Base-by-base conservation (phyloP, 2,888 invertebrate species). In the Tipula unca region DNA sequence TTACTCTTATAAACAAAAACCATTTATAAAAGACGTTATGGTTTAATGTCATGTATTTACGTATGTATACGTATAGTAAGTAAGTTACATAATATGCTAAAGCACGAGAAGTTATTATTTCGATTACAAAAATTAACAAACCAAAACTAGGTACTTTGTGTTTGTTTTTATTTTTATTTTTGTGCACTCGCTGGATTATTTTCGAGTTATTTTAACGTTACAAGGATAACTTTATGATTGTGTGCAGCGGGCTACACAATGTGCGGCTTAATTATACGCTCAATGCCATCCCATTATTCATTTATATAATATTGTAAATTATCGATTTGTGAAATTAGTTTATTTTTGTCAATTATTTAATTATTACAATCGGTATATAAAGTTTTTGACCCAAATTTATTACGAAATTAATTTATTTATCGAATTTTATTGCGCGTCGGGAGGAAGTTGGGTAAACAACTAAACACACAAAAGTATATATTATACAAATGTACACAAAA, bases 241-340 rank as follows among this genome's bases (percentile, higher is more conserved):
- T 69, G 69, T 69, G 69, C 69, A 10, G 25, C 25, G 10, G 13
- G 25, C 69, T 48, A 48, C n/a, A 48, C 48, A 48, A 14, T 48
- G 2, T 48, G n/a, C 48, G 48, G 48, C 48, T 69, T 69, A 69
- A 69, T 69, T 69, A 25, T 25, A 69, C 6, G 10, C 10, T 69
- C 69, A 69, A 69, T 69, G 69, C 25, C 69, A 25, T 69, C 69
- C n/a, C n/a, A n/a, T n/a, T n/a, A n/a, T n/a, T n/a, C n/a, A n/a
- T n/a, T n/a, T n/a, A 69, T 69, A n/a, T 25, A 13, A 69, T 48
- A 48, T 48, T 48, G 48, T 48, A 13, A 69, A 69, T 69, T 69
- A 69, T 69, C 69, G 69, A 69, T 69, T 69, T 69, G 69, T 69
- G 25, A 69, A 69, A 69, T 69, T 69, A 69, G 69, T 69, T 69